These are phyloP conservation scores for Troilus luridus DNA, from an alignment of 2,888 invertebrate species.

Conservation along the genomic window DNA sequence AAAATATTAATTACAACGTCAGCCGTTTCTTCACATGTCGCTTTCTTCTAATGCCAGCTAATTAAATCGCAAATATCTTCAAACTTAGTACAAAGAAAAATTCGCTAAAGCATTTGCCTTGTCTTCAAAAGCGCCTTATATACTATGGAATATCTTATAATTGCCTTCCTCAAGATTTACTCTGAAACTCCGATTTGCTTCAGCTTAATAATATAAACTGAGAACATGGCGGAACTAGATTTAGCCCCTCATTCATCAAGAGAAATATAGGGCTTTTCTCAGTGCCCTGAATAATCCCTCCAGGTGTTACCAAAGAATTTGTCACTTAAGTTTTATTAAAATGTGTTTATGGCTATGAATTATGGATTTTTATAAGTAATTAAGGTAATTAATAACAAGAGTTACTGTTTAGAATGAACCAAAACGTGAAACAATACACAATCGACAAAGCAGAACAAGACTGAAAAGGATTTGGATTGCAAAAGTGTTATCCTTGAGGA, in stretches of 20 bases:
- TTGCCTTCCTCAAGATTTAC: neutral
- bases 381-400: neutral
- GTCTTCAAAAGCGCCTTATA: neutral
- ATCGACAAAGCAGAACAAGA: no score
- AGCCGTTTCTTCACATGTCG: no score
- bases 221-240: neutral
- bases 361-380: neutral
- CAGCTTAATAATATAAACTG: conserved; percentile 12
- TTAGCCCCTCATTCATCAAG: conserved; percentile 9
- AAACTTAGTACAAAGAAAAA: neutral
- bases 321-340: neutral
- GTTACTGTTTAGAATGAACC: neutral
- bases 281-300: neutral
- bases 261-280: neutral
- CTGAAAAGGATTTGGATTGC: no score
- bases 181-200: neutral
- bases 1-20: no score
- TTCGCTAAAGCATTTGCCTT: neutral
- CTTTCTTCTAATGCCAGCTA: no score
- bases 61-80: no score
- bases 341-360: neutral
- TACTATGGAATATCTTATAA: neutral
- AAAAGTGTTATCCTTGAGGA: no score
- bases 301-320: neutral
- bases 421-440: no score